Base-by-base conservation (phyloP, 2,113 vertebrate species). In the Porphyrio hochstetteri region DNA sequence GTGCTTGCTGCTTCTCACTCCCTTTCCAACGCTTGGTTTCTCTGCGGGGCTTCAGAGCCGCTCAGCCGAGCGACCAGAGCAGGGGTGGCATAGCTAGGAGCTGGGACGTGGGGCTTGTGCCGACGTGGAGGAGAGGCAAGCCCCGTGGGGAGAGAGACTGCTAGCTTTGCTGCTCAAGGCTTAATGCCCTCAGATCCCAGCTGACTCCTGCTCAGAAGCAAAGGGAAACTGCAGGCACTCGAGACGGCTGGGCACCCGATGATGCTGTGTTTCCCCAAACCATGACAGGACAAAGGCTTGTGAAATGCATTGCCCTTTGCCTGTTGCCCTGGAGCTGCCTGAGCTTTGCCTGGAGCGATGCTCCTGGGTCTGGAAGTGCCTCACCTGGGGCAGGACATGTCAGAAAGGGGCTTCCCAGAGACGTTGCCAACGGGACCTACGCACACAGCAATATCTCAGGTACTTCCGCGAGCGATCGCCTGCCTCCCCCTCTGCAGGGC, bases 291-390 rank as follows among this genome's bases (percentile, higher is more conserved):
- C 89, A 50, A 42, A 71, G 23, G 44, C 31, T 91, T 9, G 23
- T 80, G 44, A 84, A 80, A 36, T n/a, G 85, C 42, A 29, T 93
- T 1, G 11, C 79, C 28, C 60, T 97, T 72, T 96, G 82, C 53
- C 72, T 97, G 55, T 52, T 97, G 85, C 87, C 74, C 55, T 97
- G 96, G 96, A 94, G 91, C 80, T 96, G 89, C 82, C 88, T 97
- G 74, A 87, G 48, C 29, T 64, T 93, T 59, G 74, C 85, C 76
- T 69, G 90, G 91, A 90, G 82, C 2, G 48, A 82, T 67, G 82
- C 74, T 50, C 63, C 81, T 12, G 92, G 44, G 42, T 38, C 76
- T 4, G 1, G 23, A 42, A 70, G 77, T 2, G 3, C 92, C 77
- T 92, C 29, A 5, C 21, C 72, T 0, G 11, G 19, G 8, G 55